A percentile compares a stretch with the other conserved stretches of the same genome.
Conservation (phyloP, 2,797 vertebrate species). For the Platalea minor region DNA sequence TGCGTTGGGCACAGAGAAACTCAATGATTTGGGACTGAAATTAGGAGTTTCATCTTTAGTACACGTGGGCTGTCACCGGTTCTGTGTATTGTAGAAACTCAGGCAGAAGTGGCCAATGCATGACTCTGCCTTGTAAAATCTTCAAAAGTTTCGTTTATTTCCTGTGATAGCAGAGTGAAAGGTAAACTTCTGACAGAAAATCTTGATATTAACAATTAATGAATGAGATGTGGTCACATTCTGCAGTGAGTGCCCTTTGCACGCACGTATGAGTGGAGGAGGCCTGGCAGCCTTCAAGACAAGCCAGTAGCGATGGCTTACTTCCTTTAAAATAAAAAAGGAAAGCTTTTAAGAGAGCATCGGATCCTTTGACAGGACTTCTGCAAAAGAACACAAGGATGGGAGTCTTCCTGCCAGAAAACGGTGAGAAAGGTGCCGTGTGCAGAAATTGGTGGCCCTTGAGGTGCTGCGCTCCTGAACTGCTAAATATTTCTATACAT, state of each 20-base stretch:
- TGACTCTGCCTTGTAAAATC: neutral
- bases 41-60: neutral
- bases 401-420: neutral
- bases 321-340: neutral
- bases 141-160: constrained; percentile 50
- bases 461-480: neutral
- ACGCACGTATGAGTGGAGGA: rapidly evolving
- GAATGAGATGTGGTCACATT: neutral
- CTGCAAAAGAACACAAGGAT: neutral
- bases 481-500: neutral
- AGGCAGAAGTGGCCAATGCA: neutral
- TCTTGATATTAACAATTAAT: constrained; percentile 42
- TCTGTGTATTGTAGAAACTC: neutral
- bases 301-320: rapidly evolving
- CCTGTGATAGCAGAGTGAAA: constrained; percentile 33
- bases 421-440: rapidly evolving
- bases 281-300: neutral
- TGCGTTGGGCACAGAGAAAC: neutral
- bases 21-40: neutral
- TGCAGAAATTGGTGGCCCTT: neutral
- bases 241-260: neutral
- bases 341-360: neutral
- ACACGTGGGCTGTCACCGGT: neutral
- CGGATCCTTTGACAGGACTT: neutral
- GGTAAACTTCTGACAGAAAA: constrained; percentile 48